Base-by-base conservation (phyloP, 2,113 vertebrate genomes). In the Bujurquina vittata region DNA sequence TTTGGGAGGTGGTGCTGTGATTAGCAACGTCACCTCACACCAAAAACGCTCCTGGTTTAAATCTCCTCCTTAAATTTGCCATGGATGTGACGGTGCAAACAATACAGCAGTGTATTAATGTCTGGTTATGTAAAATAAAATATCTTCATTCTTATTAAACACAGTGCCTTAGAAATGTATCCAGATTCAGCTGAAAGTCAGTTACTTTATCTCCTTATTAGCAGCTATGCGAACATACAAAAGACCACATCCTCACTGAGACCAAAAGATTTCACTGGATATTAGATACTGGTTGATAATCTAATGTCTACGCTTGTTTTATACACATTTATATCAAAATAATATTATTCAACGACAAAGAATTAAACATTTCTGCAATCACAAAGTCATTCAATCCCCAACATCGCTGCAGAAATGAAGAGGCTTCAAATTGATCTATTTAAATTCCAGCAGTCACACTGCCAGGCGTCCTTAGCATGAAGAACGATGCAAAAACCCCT, bases 241-340 rank as follows among this genome's bases (percentile, higher is more conserved):
- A 17, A 60, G 26, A 10, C 58, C 3, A 3, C 10, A 3, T 31
- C 58, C 0, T 0, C 20, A 3, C 17, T 26, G 26, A 26, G 26
- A 26, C 26, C 26, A 2, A 5, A 4, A 61, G 29, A 61, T 5
- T 49, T 49, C 14, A 49, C 4, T 46, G 26, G 26, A 26, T 26
- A 9, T 46, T 46, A 46, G 43, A 46, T 5, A 46, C 4, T 46
- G 14, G 4, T 1, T 15, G 12, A 4, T 46, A 3, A 14, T 43
- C 40, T 43, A 14, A 43, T 43, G 10, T 43, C 10, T 10, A 43
- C 11, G 40, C 14, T 46, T 46, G 15, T 14, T 46, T 14, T 9
- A 26, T 26, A 26, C 26, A 26, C 26, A 46, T 46, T 15, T 62
- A 33, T 37, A 11, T 62, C 8, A 26, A 26, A 2, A 26, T 26